Evolutionary conservation across 1,140 invertebrate species (phyloP), one percentile per base, ranked within the genome.

Genomic region (Stratiolaelaps scimitus): DNA sequence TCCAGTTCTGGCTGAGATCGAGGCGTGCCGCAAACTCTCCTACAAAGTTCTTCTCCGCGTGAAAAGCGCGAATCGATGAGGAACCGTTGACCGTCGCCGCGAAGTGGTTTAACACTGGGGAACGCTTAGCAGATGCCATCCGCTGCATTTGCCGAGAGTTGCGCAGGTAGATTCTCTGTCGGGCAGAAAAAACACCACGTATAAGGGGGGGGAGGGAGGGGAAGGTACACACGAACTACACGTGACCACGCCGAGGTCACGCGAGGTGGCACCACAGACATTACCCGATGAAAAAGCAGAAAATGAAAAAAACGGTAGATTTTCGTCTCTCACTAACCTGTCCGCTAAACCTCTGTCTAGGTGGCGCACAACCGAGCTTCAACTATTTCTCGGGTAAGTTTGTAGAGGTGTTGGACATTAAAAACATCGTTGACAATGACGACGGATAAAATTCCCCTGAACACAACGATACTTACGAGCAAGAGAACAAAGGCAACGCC

Each of bases 31-130:
- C 65, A 28, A 71, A 73, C 60, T 71, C 68, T 7, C 71, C 66
- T 0, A 74, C 70, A 68, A 78, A 77, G 34, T 72, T 66, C 0
- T 71, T 68, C 29, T 71, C 67, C 1, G 67, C 64, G 7, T 29
- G 78, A 67, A 81, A 85, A 1, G 84, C 84, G 71, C 85, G 78
- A 65, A 88, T 80, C 6, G 83, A 83, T 46, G 81, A 77, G 30
- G 83, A 76, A 43, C 85, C 85, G 30, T 79, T 75, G 53, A 84
- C 74, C 1, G 84, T 84, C 73, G 87, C 84, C 40, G 81, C 80
- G 34, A 85, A 81, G 72, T 86, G 81, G 4, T 83, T 83, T 47
- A 84, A 80, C 44, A 86, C 80, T 7, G 85, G 82, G 26, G 85
- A 84, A 66, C 84, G 81, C 2, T 83, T 84, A 5, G 81, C 78